Conservation (phyloP, 2,888 invertebrate genomes). For the Leptopilina myrica region DNA sequence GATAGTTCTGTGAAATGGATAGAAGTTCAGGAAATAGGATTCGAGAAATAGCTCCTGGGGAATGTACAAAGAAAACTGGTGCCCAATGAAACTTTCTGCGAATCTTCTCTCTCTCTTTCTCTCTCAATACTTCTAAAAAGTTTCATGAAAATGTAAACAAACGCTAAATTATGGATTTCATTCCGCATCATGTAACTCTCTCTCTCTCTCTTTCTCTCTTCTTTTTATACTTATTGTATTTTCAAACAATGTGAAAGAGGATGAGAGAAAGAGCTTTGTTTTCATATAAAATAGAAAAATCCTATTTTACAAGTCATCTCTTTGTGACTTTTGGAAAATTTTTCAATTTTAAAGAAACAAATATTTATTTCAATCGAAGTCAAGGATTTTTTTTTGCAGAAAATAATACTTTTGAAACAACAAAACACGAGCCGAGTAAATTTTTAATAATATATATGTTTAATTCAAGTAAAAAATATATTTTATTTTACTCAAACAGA, state of each 20-base stretch:
- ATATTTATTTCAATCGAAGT: too few species aligned
- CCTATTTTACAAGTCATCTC: too few species aligned
- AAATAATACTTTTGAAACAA: too few species aligned
- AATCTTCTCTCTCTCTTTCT: neutral
- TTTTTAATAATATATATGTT: too few species aligned
- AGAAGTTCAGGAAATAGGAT: constrained; percentile 36
- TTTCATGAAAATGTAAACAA: constrained; percentile 20
- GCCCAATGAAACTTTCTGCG: constrained; percentile 23
- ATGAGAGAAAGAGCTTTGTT: too few species aligned
- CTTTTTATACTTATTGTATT: neutral
- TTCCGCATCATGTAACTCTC: neutral
- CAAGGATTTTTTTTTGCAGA: too few species aligned
- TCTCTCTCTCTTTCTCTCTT: neutral
- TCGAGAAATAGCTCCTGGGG: constrained; percentile 27
- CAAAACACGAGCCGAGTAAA: too few species aligned
- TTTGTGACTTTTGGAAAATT: too few species aligned
- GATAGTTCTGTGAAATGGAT: constrained; percentile 36
- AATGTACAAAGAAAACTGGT: constrained; percentile 8
- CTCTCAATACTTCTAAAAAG: constrained; percentile 11
- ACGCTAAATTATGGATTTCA: constrained; percentile 26
- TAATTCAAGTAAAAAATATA: too few species aligned
- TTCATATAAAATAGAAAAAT: too few species aligned
- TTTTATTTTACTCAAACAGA: too few species aligned
- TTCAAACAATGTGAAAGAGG: neutral
- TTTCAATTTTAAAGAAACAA: too few species aligned